Percentiles rank a stretch among this genome's conserved stretches.
Conservation (phyloP, 2,797 vertebrate genomes). For the Onychomys arenicola region DNA sequence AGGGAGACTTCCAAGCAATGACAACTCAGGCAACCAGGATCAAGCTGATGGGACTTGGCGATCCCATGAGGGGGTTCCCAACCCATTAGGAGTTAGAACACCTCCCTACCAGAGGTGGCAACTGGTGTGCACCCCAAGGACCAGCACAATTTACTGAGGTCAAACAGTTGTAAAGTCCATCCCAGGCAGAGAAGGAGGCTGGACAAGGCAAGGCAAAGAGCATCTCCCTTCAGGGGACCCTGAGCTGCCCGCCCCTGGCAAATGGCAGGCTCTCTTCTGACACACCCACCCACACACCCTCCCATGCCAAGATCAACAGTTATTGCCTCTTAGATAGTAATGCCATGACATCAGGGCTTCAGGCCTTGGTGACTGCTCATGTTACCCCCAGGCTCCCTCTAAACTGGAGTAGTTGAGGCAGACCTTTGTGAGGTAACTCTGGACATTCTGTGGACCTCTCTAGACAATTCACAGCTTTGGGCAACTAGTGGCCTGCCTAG, state of each 20-base stretch:
- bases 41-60: background rate
- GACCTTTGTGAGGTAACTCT: background rate
- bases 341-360: background rate
- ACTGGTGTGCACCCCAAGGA: background rate
- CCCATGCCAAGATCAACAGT: background rate
- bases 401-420: background rate
- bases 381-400: background rate
- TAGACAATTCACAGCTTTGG: background rate
- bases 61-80: accelerated
- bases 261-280: background rate
- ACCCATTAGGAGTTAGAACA: background rate
- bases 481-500: background rate
- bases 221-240: accelerated
- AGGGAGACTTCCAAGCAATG: background rate
- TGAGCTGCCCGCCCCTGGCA: background rate
- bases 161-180: background rate
- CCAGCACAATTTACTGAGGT: background rate
- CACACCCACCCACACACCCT: too few relatives aligned
- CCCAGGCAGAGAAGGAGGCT: background rate
- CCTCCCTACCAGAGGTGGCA: background rate
- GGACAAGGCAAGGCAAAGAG: background rate
- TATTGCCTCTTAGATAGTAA: background rate
- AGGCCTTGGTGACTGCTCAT: background rate
- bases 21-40: background rate
- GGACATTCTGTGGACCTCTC: background rate